These are phyloP conservation scores for Stenopsyche tienmushanensis DNA, from an alignment of 1,140 invertebrate species.

Conservation along the genomic window DNA sequence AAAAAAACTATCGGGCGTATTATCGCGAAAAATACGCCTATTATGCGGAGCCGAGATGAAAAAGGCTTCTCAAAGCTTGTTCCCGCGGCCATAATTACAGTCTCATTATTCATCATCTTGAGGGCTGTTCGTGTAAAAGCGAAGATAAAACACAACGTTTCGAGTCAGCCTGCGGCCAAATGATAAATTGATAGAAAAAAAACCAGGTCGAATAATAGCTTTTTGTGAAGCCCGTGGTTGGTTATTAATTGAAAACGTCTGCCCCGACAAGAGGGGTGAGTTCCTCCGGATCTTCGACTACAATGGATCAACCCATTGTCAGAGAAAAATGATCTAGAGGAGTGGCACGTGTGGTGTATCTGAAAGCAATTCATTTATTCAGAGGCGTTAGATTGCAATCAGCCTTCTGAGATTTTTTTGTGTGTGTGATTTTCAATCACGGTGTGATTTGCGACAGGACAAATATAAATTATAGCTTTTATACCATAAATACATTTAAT, in stretches of 20 bases:
- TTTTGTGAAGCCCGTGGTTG: neutral
- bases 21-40: too few relatives aligned
- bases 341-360: too few relatives aligned
- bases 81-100: slow-evolving; percentile 15
- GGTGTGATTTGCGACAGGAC: too few relatives aligned
- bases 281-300: neutral
- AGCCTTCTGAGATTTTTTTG: too few relatives aligned
- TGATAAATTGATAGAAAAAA: slow-evolving; percentile 17
- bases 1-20: too few relatives aligned
- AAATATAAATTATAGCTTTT: too few relatives aligned
- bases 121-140: slow-evolving; percentile 15
- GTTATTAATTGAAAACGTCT: slow-evolving; percentile 20
- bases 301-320: neutral
- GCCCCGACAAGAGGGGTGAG: neutral
- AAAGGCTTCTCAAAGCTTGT: too few relatives aligned
- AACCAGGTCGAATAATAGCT: slow-evolving; percentile 16
- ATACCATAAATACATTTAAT: too few relatives aligned
- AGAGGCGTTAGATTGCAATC: too few relatives aligned
- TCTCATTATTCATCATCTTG: slow-evolving; percentile 27
- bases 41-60: too few relatives aligned
- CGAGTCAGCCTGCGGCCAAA: slow-evolving; percentile 1
- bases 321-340: neutral
- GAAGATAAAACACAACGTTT: slow-evolving; percentile 17
- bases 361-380: neutral
- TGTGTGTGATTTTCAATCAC: too few relatives aligned